Conservation (phyloP, 2,888 invertebrate genomes). For the Priocnemis perturbator region DNA sequence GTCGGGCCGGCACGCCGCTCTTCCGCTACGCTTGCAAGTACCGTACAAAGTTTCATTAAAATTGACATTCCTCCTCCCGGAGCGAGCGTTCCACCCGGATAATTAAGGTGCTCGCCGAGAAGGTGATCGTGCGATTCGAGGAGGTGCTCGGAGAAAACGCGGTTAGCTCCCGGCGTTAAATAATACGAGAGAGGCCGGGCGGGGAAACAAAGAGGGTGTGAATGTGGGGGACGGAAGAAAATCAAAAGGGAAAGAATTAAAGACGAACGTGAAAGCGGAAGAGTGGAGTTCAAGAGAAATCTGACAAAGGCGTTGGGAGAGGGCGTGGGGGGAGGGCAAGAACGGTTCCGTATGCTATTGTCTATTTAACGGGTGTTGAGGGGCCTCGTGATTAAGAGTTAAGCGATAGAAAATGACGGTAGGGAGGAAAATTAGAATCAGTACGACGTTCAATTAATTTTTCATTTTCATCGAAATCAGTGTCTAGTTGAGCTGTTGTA, state of each 20-base stretch:
- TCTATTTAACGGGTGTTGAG: no score
- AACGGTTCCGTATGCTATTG: no score
- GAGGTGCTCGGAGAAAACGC: neutral
- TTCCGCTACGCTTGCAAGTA: constrained; percentile 2
- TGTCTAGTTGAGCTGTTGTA: no score
- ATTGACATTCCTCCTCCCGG: constrained; percentile 2
- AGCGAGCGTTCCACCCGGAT: constrained; percentile 1
- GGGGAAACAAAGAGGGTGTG: constrained; percentile 16
- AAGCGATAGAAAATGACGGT: constrained; percentile 23
- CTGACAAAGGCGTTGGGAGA: no score
- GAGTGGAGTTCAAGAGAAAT: no score
- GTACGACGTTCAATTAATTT: no score
- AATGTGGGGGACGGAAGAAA: no score
- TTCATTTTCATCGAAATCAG: constrained; percentile 26
- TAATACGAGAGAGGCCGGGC: constrained; percentile 11
- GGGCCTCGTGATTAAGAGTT: no score
- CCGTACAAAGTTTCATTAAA: constrained; percentile 7
- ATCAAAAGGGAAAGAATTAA: no score
- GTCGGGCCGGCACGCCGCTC: neutral
- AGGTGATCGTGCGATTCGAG: constrained; percentile 7
- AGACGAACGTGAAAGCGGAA: no score
- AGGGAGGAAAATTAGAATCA: no score
- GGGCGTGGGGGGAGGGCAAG: no score
- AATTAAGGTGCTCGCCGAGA: constrained; percentile 3
- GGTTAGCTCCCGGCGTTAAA: constrained; percentile 11